A percentile compares a stretch with the other conserved stretches of the same genome.
Evolutionary conservation across 2,888 invertebrate species (phyloP).

Genomic region (Trissonchulus sp.): DNA sequence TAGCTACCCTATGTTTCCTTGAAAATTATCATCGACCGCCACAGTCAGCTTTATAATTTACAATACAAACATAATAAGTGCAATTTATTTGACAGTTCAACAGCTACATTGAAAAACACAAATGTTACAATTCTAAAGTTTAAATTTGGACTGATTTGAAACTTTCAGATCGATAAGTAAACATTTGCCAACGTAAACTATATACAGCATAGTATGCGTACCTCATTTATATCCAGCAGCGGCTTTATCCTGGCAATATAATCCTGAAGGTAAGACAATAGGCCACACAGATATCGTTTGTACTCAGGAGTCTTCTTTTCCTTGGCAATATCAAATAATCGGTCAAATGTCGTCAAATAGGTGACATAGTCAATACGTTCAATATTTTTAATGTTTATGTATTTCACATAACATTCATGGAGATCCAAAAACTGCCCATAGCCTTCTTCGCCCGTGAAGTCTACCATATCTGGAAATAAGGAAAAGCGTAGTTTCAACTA

Average conservation of each 20-base stretch:
- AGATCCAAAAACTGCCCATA: slow-evolving; percentile 92
- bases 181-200: too few relatives aligned
- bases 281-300: slow-evolving; percentile 65
- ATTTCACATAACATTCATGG: slow-evolving; percentile 90
- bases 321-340: slow-evolving; percentile 86
- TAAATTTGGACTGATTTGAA: too few relatives aligned
- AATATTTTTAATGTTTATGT: slow-evolving; percentile 89
- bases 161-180: too few relatives aligned
- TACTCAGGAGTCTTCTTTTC: slow-evolving; percentile 58
- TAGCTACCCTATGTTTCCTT: too few relatives aligned
- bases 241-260: slow-evolving; percentile 79
- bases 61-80: too few relatives aligned
- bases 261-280: slow-evolving; percentile 77
- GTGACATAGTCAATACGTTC: slow-evolving; percentile 91
- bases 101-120: too few relatives aligned
- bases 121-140: too few relatives aligned
- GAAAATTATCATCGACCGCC: too few relatives aligned
- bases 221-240: slow-evolving; percentile 66
- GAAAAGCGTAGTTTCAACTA: too few relatives aligned
- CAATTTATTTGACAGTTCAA: too few relatives aligned
- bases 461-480: slow-evolving; percentile 65
- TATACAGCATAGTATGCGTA: too few relatives aligned
- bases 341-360: slow-evolving; percentile 86
- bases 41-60: too few relatives aligned
- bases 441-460: slow-evolving; percentile 98